Evolutionary conservation across 2,797 vertebrate species (phyloP), one percentile per base, ranked within the genome.

Genomic region (Clamator glandarius): DNA sequence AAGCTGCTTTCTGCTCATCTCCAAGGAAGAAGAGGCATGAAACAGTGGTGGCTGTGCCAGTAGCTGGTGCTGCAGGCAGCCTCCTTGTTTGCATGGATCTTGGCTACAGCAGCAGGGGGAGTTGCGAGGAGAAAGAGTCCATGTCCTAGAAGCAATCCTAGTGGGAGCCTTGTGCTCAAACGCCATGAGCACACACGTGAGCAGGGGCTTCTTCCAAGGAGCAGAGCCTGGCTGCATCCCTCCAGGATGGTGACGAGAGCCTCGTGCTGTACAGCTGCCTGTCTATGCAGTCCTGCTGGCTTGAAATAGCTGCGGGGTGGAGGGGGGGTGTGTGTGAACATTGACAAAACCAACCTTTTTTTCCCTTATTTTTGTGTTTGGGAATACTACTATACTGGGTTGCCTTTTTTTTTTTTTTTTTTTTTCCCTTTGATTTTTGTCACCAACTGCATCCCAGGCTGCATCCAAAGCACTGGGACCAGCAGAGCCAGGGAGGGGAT

Each of bases 11-110:
- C 67, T 78, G 29, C 51, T 50, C 36, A 5, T 36, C 20, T 64
- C 5, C 1, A 61, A 46, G 59, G 36, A 63, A 26, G 28, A 59
- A 11, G 19, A 73, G 52, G 29, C 28, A 24, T 1, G 8, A 26
- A 55, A 8, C 3, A 0, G 28, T 1, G 1, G 14, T 1, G 3
- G 36, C 7, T 26, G 3, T 7, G 12, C 41, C 4, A 0, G 51
- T 24, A 25, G n/a, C 42, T n/a, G n/a, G n/a, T n/a, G 20, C 42
- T 62, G 66, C 48, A 42, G 52, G 66, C 48, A 42, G 52, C 9
- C 0, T 1, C 3, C 11, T 14, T 5, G 23, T 15, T 58, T 36
- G n/a, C 12, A 6, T 62, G 78, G 57, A 17, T 39, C 36, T 48
- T 46, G 72, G n/a, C 31, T 77, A 13, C 44, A 70, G 85, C 75